These are phyloP conservation scores for Trididemnum miniatum DNA, from an alignment of 23 tunicate species.

Conservation along the genomic window DNA sequence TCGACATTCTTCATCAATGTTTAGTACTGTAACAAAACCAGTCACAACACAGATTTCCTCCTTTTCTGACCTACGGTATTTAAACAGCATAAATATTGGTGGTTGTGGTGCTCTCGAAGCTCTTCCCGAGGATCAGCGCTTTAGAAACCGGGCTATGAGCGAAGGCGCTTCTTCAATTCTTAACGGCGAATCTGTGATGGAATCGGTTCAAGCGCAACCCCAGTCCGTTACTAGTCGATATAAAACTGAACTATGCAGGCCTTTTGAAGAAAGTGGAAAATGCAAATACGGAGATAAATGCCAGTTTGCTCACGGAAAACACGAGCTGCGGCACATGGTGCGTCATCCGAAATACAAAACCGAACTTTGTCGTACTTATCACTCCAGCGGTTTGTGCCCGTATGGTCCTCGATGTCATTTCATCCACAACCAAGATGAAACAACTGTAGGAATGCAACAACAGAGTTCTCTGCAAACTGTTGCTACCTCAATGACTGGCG, in stretches of 20 bases:
- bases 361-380: conserved; percentile 95
- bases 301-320: conserved; percentile 97
- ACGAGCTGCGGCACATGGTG: conserved; percentile 82
- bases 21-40: not conserved
- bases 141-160: conserved; percentile 84
- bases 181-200: conserved; percentile 24
- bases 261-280: conserved; percentile 90
- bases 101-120: conserved; percentile 43
- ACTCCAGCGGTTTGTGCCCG: conserved; percentile 93
- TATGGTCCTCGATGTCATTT: conserved; percentile 97
- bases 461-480: not conserved
- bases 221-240: conserved; percentile 79
- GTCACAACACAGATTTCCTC: not conserved
- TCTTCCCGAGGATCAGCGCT: conserved; percentile 60
- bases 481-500: conserved; percentile 12
- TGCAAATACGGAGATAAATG: conserved; percentile 99
- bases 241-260: conserved; percentile 96
- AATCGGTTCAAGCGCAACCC: conserved; percentile 1
- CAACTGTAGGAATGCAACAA: conserved; percentile 14
- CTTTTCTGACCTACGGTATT: not conserved
- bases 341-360: conserved; percentile 99
- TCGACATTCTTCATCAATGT: conserved; percentile 63
- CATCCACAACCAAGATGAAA: conserved; percentile 88
- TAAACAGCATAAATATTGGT: not conserved
- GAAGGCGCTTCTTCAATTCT: conserved; percentile 76